Percentiles rank a stretch among this genome's conserved stretches.
phyloP scores from a whole-genome alignment of 2,888 invertebrate genomes.

The Oeneis ivallda region DNA sequence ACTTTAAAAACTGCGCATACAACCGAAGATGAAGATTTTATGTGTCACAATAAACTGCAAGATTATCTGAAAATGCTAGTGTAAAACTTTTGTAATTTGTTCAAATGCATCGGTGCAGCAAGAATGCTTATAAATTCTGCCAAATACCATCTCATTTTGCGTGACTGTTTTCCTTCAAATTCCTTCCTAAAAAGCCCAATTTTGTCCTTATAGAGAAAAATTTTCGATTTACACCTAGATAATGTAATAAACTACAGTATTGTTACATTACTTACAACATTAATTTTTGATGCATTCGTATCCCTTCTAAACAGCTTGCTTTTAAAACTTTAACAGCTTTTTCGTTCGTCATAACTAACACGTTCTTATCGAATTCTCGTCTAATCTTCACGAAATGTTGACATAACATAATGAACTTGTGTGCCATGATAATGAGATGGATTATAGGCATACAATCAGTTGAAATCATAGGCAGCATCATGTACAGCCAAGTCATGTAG shows the following conservation, averaged over 20 bases:
- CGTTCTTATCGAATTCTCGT: slow-evolving; percentile 52
- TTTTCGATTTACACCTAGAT: too few relatives aligned
- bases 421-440: slow-evolving; percentile 62
- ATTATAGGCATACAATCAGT: slow-evolving; percentile 71
- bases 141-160: too few relatives aligned
- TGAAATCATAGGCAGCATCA: slow-evolving; percentile 76
- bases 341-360: slow-evolving; percentile 46
- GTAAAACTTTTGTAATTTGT: too few relatives aligned
- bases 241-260: neutral
- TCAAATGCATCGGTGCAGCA: too few relatives aligned
- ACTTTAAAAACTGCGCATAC: neutral
- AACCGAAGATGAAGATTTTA: neutral
- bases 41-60: too few relatives aligned
- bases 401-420: slow-evolving; percentile 66
- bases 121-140: too few relatives aligned
- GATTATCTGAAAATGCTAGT: neutral
- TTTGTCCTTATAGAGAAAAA: too few relatives aligned
- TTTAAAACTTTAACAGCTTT: slow-evolving; percentile 55
- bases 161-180: too few relatives aligned
- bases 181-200: too few relatives aligned
- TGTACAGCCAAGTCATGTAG: slow-evolving; percentile 67
- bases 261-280: slow-evolving; percentile 54
- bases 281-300: slow-evolving; percentile 67
- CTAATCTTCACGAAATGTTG: slow-evolving; percentile 59
- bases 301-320: slow-evolving; percentile 59